Percentiles rank a stretch among this genome's conserved stretches.
phyloP scores from a whole-genome alignment of 2,113 vertebrate species.

The Atherinomorus stipes region DNA sequence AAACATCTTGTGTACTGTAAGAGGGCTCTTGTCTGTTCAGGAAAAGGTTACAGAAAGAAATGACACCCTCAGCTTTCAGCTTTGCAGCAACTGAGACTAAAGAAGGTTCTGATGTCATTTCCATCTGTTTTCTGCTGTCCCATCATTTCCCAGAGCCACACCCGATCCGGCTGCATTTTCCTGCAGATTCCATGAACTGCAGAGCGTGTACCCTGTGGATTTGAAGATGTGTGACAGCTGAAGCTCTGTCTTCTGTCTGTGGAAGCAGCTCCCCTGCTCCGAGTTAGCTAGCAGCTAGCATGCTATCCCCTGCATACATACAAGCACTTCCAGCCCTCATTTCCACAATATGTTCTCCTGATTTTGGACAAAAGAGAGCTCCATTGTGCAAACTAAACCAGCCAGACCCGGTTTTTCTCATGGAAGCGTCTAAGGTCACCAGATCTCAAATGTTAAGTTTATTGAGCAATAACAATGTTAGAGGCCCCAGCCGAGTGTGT shows the following conservation, averaged over 20 bases:
- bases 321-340: slow-evolving; percentile 33
- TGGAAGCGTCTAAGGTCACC: slow-evolving; percentile 35
- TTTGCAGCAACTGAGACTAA: slow-evolving; percentile 3
- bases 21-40: too few species aligned
- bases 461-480: slow-evolving; percentile 59
- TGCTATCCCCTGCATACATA: slow-evolving; percentile 21
- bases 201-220: slow-evolving; percentile 23
- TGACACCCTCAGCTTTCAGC: not conserved
- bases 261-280: slow-evolving; percentile 52
- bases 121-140: slow-evolving; percentile 21
- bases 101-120: slow-evolving; percentile 6
- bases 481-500: slow-evolving; percentile 33
- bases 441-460: slow-evolving; percentile 56
- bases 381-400: slow-evolving; percentile 44
- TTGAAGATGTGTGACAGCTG: slow-evolving; percentile 45
- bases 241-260: slow-evolving; percentile 47
- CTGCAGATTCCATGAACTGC: slow-evolving; percentile 41
- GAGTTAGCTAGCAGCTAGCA: slow-evolving; percentile 59
- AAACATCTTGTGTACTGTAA: too few species aligned
- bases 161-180: slow-evolving; percentile 8
- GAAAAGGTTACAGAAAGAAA: not conserved
- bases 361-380: slow-evolving; percentile 29
- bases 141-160: slow-evolving; percentile 6
- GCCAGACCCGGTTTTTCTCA: slow-evolving; percentile 32
- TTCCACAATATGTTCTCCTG: slow-evolving; percentile 18